These are phyloP conservation scores for Bombylius major DNA, from an alignment of 2,888 invertebrate species.

Conservation along the genomic window DNA sequence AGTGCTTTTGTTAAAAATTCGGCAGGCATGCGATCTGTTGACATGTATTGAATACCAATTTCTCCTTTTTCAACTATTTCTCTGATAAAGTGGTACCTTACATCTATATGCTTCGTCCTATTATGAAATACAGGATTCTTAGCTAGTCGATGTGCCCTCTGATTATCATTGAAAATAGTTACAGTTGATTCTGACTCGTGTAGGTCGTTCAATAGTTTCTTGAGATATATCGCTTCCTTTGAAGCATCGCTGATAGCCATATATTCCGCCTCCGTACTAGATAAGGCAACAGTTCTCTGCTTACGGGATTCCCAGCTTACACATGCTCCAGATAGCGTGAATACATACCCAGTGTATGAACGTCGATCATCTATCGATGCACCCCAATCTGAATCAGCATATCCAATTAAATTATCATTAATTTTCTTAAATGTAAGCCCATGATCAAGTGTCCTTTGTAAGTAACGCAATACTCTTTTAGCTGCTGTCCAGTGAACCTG, in stretches of 20 bases:
- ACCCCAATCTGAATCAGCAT: constrained; percentile 16
- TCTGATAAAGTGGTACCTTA: not conserved
- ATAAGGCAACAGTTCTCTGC: not conserved
- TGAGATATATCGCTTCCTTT: not conserved
- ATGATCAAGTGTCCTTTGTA: constrained; percentile 7
- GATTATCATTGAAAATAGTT: not conserved
- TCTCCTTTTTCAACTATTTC: not conserved
- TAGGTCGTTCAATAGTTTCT: not conserved
- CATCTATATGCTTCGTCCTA: not conserved
- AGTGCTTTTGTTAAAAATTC: too few relatives aligned
- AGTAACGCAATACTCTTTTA: constrained; percentile 13
- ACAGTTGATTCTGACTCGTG: not conserved
- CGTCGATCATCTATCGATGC: constrained; percentile 1
- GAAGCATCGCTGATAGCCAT: not conserved
- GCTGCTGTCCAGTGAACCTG: not conserved
- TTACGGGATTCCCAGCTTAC: not conserved
- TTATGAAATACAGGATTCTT: not conserved
- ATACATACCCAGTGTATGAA: not conserved
- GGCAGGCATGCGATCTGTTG: too few relatives aligned
- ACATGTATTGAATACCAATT: too few relatives aligned
- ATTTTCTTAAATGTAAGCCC: not conserved
- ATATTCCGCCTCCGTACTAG: not conserved
- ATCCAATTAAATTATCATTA: not conserved
- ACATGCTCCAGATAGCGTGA: not conserved
- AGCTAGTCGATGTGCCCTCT: not conserved